Conservation (phyloP, 2,888 invertebrate species). For the Cheiracanthium punctorium region DNA sequence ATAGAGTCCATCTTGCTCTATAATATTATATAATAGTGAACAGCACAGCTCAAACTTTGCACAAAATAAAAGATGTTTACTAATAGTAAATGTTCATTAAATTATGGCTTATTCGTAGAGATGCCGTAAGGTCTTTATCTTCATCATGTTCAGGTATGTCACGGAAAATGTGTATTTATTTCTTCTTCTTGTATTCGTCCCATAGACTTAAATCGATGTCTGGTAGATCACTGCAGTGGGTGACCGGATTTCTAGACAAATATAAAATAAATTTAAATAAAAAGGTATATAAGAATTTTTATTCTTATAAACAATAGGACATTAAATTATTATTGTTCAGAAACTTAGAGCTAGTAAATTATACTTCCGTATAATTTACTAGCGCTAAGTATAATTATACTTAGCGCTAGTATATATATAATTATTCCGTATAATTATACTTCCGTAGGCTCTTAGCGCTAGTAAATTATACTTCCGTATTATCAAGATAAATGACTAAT, state of each 20-base stretch:
- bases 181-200: slow-evolving; percentile 80
- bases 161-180: slow-evolving; percentile 23
- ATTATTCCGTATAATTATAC: too few species aligned
- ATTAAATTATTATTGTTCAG: too few species aligned
- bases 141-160: neutral
- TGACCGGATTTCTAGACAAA: slow-evolving; percentile 84
- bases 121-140: neutral
- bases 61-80: slow-evolving; percentile 14
- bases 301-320: too few species aligned
- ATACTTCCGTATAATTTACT: too few species aligned
- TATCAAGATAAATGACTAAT: too few species aligned
- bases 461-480: too few species aligned
- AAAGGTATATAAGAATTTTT: neutral
- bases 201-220: slow-evolving; percentile 88
- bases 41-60: slow-evolving; percentile 28
- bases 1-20: slow-evolving; percentile 48
- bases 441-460: too few species aligned
- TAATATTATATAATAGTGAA: neutral
- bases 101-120: slow-evolving; percentile 45
- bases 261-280: too few species aligned
- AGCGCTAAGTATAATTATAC: too few species aligned
- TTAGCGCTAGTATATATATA: too few species aligned
- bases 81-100: slow-evolving; percentile 19
- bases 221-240: slow-evolving; percentile 89
- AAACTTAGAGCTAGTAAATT: too few species aligned